These are phyloP conservation scores for Dendrocincla fuliginosa DNA, from an alignment of 2,797 vertebrate species.

Conservation along the genomic window DNA sequence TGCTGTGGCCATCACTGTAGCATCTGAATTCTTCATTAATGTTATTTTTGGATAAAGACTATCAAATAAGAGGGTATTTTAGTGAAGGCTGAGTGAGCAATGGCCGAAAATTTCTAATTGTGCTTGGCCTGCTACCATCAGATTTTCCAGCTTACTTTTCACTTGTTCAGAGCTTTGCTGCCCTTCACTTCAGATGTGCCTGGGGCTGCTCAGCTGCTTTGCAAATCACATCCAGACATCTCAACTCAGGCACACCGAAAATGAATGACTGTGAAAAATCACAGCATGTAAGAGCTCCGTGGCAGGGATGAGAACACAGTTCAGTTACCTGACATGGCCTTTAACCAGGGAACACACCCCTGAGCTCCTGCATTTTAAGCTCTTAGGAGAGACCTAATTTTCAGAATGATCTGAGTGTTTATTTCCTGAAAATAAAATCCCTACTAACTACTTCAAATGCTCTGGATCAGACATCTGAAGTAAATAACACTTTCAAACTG, in stretches of 20 bases:
- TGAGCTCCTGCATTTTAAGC: not conserved
- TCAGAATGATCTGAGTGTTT: not conserved
- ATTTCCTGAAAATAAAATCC: not conserved
- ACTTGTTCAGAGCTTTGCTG: not conserved
- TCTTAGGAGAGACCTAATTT: not conserved
- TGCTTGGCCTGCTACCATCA: not conserved
- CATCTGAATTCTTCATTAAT: not conserved
- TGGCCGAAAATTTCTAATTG: not conserved
- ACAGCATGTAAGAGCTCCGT: not conserved
- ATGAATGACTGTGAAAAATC: not conserved
- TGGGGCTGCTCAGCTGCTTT: not conserved
- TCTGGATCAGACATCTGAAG: not conserved
- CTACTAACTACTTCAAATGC: not conserved
- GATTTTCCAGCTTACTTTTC: not conserved
- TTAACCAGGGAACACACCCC: not conserved
- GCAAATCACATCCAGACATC: not conserved
- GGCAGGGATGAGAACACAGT: not conserved
- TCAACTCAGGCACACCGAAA: not conserved
- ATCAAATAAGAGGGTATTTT: not conserved
- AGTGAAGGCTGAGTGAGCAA: not conserved
- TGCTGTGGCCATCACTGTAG: not conserved
- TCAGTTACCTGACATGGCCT: not conserved
- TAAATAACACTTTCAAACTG: not conserved
- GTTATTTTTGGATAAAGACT: not conserved
- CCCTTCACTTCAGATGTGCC: not conserved